Evolutionary conservation across 2,888 invertebrate genomes (phyloP).

Genomic region (Phytoseiulus persimilis): DNA sequence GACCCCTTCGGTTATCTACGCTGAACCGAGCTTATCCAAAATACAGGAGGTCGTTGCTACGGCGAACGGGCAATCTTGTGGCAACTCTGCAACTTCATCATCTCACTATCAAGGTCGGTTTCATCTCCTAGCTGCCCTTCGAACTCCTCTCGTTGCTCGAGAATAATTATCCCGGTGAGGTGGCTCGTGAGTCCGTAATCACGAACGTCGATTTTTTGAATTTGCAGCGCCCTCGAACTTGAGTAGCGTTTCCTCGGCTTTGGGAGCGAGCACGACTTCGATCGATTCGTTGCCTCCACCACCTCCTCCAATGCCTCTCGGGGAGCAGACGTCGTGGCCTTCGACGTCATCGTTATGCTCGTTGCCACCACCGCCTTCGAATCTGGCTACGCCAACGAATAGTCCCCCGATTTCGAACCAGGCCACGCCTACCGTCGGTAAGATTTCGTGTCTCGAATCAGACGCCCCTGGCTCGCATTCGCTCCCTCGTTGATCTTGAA

Average conservation of each 20-base stretch:
- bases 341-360: conserved; percentile 46
- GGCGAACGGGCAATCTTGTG: background rate
- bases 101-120: conserved; percentile 34
- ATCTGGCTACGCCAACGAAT: conserved; percentile 43
- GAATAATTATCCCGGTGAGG: no score
- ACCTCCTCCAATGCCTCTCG: conserved; percentile 45
- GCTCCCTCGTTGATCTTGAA: no score
- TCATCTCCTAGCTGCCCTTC: no score
- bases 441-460: background rate
- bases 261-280: conserved; percentile 41
- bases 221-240: conserved; percentile 12
- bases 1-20: conserved; percentile 24
- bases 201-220: background rate
- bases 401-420: conserved; percentile 40
- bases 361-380: conserved; percentile 45
- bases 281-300: conserved; percentile 45
- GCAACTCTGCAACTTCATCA: background rate
- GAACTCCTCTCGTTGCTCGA: background rate
- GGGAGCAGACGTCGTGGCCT: conserved; percentile 44
- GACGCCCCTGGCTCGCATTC: no score
- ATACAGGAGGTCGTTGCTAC: background rate
- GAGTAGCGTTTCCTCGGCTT: conserved; percentile 13
- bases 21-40: background rate
- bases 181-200: background rate
- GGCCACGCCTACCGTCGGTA: conserved; percentile 41